These are phyloP conservation scores for Prenolepis imparis DNA, from an alignment of 2,888 invertebrate genomes.

Conservation along the genomic window DNA sequence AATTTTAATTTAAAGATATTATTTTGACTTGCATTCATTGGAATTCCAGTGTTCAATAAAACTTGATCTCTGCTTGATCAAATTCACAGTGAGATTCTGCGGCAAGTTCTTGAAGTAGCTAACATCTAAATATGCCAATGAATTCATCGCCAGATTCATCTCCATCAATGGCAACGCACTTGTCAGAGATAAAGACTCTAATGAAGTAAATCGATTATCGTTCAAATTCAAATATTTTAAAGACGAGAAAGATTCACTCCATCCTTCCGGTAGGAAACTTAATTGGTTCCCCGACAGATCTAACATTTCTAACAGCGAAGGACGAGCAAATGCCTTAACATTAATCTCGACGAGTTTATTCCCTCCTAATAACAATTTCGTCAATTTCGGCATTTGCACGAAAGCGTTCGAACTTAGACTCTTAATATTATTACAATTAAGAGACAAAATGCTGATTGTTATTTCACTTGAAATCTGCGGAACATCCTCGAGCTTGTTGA, in stretches of 20 bases:
- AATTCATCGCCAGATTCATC: constrained; percentile 25
- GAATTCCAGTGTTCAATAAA: neutral
- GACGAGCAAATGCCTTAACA: constrained; percentile 64
- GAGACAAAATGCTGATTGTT: constrained; percentile 71
- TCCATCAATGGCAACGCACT: neutral
- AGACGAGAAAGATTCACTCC: neutral
- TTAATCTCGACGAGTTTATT: constrained; percentile 76
- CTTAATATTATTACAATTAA: constrained; percentile 76
- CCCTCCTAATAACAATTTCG: constrained; percentile 71
- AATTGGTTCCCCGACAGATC: constrained; percentile 74
- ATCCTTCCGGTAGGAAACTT: constrained; percentile 31
- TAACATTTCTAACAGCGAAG: constrained; percentile 61
- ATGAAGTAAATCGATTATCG: constrained; percentile 68
- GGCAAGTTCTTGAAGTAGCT: neutral
- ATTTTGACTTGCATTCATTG: neutral
- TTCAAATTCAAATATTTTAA: constrained; percentile 71
- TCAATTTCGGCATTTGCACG: constrained; percentile 66
- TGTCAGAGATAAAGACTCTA: neutral
- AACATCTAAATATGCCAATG: neutral
- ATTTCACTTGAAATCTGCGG: constrained; percentile 65
- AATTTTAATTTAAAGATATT: no score
- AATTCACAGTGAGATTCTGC: constrained; percentile 15
- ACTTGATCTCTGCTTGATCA: neutral
- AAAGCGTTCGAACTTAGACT: constrained; percentile 68
- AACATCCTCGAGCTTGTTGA: constrained; percentile 72